Evolutionary conservation across 2,888 invertebrate genomes (phyloP).

Genomic region (Ecdyonurus torrentis): DNA sequence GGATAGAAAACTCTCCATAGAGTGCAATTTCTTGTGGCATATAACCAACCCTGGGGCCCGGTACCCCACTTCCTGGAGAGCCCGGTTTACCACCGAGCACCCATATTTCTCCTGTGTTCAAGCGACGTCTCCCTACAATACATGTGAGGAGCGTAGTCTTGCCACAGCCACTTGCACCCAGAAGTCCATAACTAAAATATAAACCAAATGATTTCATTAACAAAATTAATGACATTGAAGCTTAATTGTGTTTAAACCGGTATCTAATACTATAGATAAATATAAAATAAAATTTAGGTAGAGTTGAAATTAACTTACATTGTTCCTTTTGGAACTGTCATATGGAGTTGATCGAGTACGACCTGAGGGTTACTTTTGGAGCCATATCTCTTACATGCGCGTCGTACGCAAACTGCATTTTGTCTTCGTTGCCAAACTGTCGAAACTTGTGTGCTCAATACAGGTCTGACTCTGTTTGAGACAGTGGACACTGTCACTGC

Average conservation of each 20-base stretch:
- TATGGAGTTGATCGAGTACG: constrained; percentile 72
- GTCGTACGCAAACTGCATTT: constrained; percentile 69
- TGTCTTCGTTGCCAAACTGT: constrained; percentile 52
- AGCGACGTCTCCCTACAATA: constrained; percentile 62
- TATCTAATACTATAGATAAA: neutral
- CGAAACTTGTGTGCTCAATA: constrained; percentile 37
- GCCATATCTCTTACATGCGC: constrained; percentile 74
- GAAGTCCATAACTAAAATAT: constrained; percentile 57
- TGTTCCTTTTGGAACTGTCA: constrained; percentile 80
- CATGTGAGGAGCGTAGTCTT: constrained; percentile 78
- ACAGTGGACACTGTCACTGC: neutral
- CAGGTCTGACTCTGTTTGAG: neutral
- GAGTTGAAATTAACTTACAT: constrained; percentile 45
- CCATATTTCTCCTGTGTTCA: constrained; percentile 69
- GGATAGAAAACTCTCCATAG: constrained; percentile 61
- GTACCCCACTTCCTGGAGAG: constrained; percentile 65
- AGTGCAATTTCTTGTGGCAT: constrained; percentile 72
- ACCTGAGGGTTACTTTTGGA: constrained; percentile 58
- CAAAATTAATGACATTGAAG: neutral
- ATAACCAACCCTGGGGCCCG: constrained; percentile 77
- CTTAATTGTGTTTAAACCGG: neutral
- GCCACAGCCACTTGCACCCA: constrained; percentile 82
- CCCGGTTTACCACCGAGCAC: constrained; percentile 74
- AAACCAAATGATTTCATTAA: neutral
- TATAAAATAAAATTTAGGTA: neutral